Conservation (phyloP, 2,888 invertebrate species). For the Vannuccia rotundouncinata region DNA sequence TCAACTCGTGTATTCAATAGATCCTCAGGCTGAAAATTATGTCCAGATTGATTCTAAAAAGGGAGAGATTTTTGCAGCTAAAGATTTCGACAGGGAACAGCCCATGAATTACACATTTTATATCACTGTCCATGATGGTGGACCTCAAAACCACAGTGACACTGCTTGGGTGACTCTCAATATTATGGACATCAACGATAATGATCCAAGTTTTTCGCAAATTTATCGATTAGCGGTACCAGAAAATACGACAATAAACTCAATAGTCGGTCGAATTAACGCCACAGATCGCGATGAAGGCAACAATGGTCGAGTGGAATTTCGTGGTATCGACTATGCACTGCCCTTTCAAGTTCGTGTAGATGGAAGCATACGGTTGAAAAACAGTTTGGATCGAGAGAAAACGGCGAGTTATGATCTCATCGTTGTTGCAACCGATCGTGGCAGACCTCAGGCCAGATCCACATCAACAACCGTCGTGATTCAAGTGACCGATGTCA, state of each 20-base stretch:
- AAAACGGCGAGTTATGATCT: background rate
- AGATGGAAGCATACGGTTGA: background rate
- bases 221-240: background rate
- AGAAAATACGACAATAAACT: constrained; percentile 10
- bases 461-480: background rate
- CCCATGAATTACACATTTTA: background rate
- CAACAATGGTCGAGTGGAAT: constrained; percentile 3
- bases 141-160: background rate
- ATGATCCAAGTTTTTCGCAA: background rate
- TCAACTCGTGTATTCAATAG: background rate
- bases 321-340: background rate
- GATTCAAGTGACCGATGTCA: background rate
- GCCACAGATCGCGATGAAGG: background rate
- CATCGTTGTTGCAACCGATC: background rate
- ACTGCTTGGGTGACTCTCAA: background rate
- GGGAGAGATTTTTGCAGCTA: background rate
- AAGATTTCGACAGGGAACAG: background rate
- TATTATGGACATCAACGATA: background rate
- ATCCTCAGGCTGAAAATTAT: background rate
- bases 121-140: background rate
- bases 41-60: background rate
- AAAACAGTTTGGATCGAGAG: background rate
- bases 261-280: background rate
- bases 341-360: background rate
- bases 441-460: background rate